Evolutionary conservation across 53 echinoderm and acorn worm species (phyloP), one percentile per base, ranked within the genome.

Genomic region (Apostichopus leukothele): DNA sequence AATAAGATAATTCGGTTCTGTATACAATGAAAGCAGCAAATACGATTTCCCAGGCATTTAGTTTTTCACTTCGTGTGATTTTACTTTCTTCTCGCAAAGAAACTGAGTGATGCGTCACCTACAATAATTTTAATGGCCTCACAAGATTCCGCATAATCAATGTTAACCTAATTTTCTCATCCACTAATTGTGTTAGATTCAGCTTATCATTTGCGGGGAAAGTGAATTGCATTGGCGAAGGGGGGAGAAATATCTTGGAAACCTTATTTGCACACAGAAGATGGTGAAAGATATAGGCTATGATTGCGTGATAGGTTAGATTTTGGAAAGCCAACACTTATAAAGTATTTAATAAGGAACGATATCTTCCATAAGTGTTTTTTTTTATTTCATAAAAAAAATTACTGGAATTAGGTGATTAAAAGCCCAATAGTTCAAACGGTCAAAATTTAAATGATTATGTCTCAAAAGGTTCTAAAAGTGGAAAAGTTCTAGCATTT

Each of bases 91-190:
- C 55, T 53, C 19, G 16, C 18, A 52, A 51, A 77, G 39, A 74
- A 77, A 51, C 39, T 77, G 52, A 77, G 39, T 39, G 39, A 77
- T 57, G 60, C 22, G 55, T 81, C 23, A 57, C 53, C 53, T 81
- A 81, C 55, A 54, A 81, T 81, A 53, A 81, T 59, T 81, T 57
- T 81, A 81, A 81, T 81, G 81, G 54, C 81, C 59, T 81, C n/a
- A 25, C 59, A 22, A 55, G 81, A 59, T 54, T 59, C 81, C 81
- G 19, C 59, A 81, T 81, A 81, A 81, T 81, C 81, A 81, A 81
- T 81, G 53, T 81, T 81, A 81, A 81, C 81, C 81, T 59, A 81
- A 81, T 81, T 81, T 81, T 25, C n/a, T 21, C 19, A 22, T 57
- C 54, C 54, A 4, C 55, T 81, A 81, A 81, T 81, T 81, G 55